A percentile compares a stretch with the other conserved stretches of the same genome.
These are phyloP conservation scores for Drosophila anceps DNA, from an alignment of 2,888 invertebrate genomes.

Conservation along the genomic window DNA sequence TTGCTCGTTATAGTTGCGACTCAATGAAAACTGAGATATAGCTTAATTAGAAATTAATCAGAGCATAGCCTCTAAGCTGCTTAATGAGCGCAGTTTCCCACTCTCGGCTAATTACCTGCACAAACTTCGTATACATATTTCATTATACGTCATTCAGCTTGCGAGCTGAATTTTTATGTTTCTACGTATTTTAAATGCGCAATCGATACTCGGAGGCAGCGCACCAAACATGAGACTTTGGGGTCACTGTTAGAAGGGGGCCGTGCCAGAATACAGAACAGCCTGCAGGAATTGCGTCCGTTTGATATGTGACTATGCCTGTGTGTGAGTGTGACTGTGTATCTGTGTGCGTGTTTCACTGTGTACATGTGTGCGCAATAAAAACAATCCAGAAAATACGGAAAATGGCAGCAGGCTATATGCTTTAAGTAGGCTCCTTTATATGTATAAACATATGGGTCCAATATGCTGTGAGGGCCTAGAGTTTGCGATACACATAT, in stretches of 20 bases:
- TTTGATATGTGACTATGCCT: conserved; percentile 44
- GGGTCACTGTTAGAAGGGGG: conserved; percentile 24
- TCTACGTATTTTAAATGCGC: conserved; percentile 56
- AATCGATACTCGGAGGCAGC: conserved; percentile 58
- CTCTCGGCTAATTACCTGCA: conserved; percentile 20
- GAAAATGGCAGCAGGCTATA: conserved; percentile 36
- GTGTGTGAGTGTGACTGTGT: conserved; percentile 16
- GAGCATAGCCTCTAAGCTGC: conserved; percentile 18
- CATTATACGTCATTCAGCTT: conserved; percentile 48
- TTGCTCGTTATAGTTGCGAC: background rate
- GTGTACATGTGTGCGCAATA: conserved; percentile 42
- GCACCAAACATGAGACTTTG: conserved; percentile 2
- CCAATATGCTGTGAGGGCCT: background rate
- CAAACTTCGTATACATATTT: conserved; percentile 45
- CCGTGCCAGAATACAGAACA: conserved; percentile 25
- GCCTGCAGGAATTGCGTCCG: conserved; percentile 20
- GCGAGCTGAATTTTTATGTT: conserved; percentile 58
- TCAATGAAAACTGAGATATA: background rate
- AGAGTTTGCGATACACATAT: background rate
- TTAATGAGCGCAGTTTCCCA: background rate
- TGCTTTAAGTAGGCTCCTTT: conserved; percentile 30
- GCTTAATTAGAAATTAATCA: conserved; percentile 26
- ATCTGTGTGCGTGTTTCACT: conserved; percentile 22
- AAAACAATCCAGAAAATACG: conserved; percentile 40
- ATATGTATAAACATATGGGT: conserved; percentile 1